Base-by-base conservation (phyloP, 2,888 invertebrate genomes). In the Zygogramma bicolorata region DNA sequence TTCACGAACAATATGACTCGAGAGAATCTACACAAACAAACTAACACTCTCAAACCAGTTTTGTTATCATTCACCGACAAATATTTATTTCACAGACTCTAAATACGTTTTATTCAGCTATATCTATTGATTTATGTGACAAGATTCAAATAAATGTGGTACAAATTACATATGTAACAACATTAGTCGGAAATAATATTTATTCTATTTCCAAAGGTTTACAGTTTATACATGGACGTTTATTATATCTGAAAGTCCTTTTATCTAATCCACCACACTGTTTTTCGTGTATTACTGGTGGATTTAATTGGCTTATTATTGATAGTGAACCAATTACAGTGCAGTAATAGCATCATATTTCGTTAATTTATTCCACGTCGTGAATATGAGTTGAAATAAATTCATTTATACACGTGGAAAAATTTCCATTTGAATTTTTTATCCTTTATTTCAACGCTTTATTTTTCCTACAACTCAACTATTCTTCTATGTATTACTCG, bases 41-140 rank as follows among this genome's bases (percentile, higher is more conserved):
- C 8, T 25, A 53, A 53, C 18, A 53, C 27, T 27, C n/a, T 53
- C n/a, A 70, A 73, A 57, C 53, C 15, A 29, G 27, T 42, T 67
- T 75, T 68, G 62, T 70, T 68, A 61, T 68, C 22, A 25, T 68
- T 34, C 65, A 65, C 57, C 58, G 63, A 60, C 62, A 74, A 73
- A 66, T 79, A 78, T 78, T 79, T 79, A 79, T 77, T 61, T 65
- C 66, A 31, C 22, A 40, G 72, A 61, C 73, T 77, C 71, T 75
- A 75, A 75, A 75, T 62, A 71, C 71, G 61, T 69, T 80, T 75
- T 76, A 79, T 78, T 73, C 71, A 75, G 73, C 75, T 71, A 69
- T 80, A 80, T 76, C 67, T 67, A 80, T 78, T 80, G 80, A 80
- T 80, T 80, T 80, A 80, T 79, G 77, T 80, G 79, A 80, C 80